Base-by-base conservation (phyloP, 2,797 vertebrate genomes). In the Adelosebastes latens region DNA sequence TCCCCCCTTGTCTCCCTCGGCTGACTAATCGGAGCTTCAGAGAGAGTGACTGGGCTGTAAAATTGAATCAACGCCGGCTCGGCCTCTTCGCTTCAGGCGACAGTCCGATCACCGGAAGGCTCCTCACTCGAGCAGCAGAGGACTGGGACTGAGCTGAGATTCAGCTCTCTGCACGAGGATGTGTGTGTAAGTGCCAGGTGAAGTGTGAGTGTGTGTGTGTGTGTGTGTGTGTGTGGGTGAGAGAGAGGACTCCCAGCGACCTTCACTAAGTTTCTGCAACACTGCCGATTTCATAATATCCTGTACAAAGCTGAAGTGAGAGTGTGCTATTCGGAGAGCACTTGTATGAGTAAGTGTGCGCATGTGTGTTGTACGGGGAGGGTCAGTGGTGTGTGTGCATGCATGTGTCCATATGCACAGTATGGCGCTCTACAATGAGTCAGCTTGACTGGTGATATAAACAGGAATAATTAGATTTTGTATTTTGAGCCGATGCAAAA, bases 271-370 rank as follows among this genome's bases (percentile, higher is more conserved):
- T 94, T 96, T 95, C 88, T 90, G 89, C 92, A 93, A 92, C 86
- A 88, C 72, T 53, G 87, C 85, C 83, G 90, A 91, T 96, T 96
- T 96, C 95, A 91, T 94, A 94, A 96, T 89, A 94, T 96, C 94
- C 94, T 94, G 93, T 92, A 85, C 80, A 91, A 94, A 93, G 87
- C 81, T 89, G 90, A 92, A 92, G 83, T 91, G 90, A 93, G 90
- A 93, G 77, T 81, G 84, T 83, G 87, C 72, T 58, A 89, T 86
- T 89, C 87, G 66, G 59, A 92, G 89, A 90, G 88, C 88, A 94
- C 90, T 93, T 91, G 87, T 87, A 77, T 76, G 82, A 89, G 87
- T 88, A 77, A 80, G 79, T 88, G 83, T 90, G 85, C 67, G 77
- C 75, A 81, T 89, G 88, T 91, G 86, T 84, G 32, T 73, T 86